Percentiles rank a stretch among this genome's conserved stretches.
phyloP scores from a whole-genome alignment of 2,113 vertebrate genomes.

The Abramis brama region DNA sequence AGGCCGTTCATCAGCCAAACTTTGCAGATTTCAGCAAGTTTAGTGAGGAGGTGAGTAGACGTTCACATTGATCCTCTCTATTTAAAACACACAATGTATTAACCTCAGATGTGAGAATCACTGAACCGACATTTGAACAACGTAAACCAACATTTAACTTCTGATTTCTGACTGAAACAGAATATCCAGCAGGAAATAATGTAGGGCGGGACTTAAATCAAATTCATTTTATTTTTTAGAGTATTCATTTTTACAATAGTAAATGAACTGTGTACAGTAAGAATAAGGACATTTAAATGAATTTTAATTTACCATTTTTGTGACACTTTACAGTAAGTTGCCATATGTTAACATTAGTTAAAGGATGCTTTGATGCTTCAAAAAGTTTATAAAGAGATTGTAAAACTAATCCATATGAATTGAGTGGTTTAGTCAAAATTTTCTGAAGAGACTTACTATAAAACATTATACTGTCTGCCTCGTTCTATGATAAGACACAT shows the following conservation, averaged over 20 bases:
- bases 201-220: not conserved
- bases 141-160: not conserved
- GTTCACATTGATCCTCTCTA: not conserved
- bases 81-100: not conserved
- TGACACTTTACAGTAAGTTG: no score
- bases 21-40: constrained; percentile 77
- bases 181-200: not conserved
- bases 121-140: not conserved
- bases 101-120: not conserved
- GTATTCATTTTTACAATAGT: no score
- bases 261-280: not conserved
- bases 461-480: no score
- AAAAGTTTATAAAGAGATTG: no score
- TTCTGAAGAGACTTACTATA: no score
- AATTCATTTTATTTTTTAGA: not conserved
- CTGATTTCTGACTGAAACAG: not conserved
- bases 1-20: constrained; percentile 68
- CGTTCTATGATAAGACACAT: no score
- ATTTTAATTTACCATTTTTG: no score
- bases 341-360: no score
- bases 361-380: no score
- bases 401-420: no score
- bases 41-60: constrained; percentile 72
- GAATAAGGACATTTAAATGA: not conserved
- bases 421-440: no score